Evolutionary conservation across 2,113 vertebrate genomes (phyloP).

Genomic region (Aphyosemion australe): DNA sequence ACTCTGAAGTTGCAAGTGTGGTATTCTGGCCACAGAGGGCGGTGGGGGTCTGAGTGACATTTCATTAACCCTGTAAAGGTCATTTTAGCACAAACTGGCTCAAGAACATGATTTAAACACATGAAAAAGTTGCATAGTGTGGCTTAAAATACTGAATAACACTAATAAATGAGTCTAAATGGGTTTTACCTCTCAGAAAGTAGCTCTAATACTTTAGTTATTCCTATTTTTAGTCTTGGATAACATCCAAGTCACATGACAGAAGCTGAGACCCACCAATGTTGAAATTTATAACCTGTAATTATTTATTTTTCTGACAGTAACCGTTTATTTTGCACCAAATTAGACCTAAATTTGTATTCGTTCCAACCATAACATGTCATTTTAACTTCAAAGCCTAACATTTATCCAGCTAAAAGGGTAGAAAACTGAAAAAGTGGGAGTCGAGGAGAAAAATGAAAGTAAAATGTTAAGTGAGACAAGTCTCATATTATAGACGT

Average conservation of each 20-base stretch:
- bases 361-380: neutral
- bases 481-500: neutral
- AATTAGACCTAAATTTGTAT: neutral
- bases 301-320: neutral
- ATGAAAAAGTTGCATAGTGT: too few relatives aligned
- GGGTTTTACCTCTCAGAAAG: neutral
- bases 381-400: neutral
- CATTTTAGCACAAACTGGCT: too few relatives aligned
- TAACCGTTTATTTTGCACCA: neutral
- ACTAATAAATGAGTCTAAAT: too few relatives aligned
- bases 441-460: neutral
- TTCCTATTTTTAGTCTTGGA: neutral
- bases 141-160: too few relatives aligned
- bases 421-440: neutral
- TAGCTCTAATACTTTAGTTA: neutral
- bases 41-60: too few relatives aligned
- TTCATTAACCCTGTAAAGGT: too few relatives aligned
- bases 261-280: neutral
- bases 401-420: neutral
- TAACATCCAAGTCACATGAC: neutral
- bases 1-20: too few relatives aligned
- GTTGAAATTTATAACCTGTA: neutral
- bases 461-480: neutral
- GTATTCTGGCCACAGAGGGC: too few relatives aligned
- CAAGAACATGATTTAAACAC: too few relatives aligned